Evolutionary conservation across 2,888 invertebrate genomes (phyloP), one percentile per base, ranked within the genome.

Genomic region (Chrysomela aeneicollis): DNA sequence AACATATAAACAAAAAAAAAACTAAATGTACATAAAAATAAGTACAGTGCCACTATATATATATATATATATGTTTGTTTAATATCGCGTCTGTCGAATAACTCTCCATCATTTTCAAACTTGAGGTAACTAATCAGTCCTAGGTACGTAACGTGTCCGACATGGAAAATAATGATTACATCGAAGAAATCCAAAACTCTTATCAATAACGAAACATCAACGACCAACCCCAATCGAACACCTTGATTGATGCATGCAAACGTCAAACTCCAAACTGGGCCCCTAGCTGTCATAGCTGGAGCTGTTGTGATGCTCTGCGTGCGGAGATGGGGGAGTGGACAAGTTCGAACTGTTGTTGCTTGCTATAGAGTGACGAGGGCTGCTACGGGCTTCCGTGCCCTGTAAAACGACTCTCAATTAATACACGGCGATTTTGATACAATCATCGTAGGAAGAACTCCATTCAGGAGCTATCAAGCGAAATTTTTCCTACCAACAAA

Each of bases 271-370:
- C 52, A 64, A 64, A 52, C 26, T 37, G 22, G 21, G 60, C 51
- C 68, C 79, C 84, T 87, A 88, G 79, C 88, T 88, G 80, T 89
- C 89, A 74, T 88, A 89, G 76, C 88, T 88, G 55, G 89, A 89
- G 76, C 88, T 89, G 76, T 87, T 87, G 75, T 85, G 86, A 75
- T 88, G 88, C 78, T 88, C 88, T 68, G 88, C 87, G 73, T 88
- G 87, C 64, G 89, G 89, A 77, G 89, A 89, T 53, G 90, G 90
- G 57, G 90, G 90, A 52, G 90, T 90, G 71, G 90, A 90, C 74
- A 89, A 85, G 82, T 90, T 90, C 75, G 89, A 90, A 84, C 90
- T 90, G 80, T 90, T 90, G 82, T 90, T 90, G 67, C 90, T 90
- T 64, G 89, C 89, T 77, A 90, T 87, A 63, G 90, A 91, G 80